Evolutionary conservation across 2,113 vertebrate species (phyloP).

Genomic region (Lophius piscatorius): DNA sequence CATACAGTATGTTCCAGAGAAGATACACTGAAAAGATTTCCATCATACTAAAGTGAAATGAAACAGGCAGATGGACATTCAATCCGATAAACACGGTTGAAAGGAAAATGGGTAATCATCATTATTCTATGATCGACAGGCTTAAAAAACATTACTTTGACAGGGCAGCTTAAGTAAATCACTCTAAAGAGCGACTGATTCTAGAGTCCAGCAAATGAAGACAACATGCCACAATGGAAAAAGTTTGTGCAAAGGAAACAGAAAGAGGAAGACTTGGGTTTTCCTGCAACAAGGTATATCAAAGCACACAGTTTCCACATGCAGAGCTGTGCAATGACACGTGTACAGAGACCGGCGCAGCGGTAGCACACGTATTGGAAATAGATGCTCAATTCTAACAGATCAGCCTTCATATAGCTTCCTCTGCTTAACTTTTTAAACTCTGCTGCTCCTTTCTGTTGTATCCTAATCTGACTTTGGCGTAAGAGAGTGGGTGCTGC

Average conservation of each 20-base stretch:
- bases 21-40: constrained; percentile 30
- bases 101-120: constrained; percentile 66
- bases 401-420: constrained; percentile 1
- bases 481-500: constrained; percentile 24
- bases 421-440: constrained; percentile 7
- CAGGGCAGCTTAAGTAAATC: constrained; percentile 59
- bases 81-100: constrained; percentile 56
- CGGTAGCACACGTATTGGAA: constrained; percentile 45
- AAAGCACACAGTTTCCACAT: constrained; percentile 72
- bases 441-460: constrained; percentile 6
- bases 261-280: constrained; percentile 48
- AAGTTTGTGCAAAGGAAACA: constrained; percentile 49
- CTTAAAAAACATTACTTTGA: constrained; percentile 53
- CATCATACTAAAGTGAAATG: constrained; percentile 54
- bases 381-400: constrained; percentile 48
- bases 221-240: constrained; percentile 71
- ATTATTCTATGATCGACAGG: constrained; percentile 51
- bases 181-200: constrained; percentile 52
- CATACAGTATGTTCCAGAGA: constrained; percentile 27
- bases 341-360: constrained; percentile 43
- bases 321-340: constrained; percentile 50
- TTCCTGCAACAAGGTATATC: constrained; percentile 54
- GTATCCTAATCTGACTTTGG: constrained; percentile 19
- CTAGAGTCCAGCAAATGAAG: constrained; percentile 57
- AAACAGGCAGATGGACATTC: constrained; percentile 46